Conservation (phyloP, 2,888 invertebrate genomes). For the Esperia sulphurella region DNA sequence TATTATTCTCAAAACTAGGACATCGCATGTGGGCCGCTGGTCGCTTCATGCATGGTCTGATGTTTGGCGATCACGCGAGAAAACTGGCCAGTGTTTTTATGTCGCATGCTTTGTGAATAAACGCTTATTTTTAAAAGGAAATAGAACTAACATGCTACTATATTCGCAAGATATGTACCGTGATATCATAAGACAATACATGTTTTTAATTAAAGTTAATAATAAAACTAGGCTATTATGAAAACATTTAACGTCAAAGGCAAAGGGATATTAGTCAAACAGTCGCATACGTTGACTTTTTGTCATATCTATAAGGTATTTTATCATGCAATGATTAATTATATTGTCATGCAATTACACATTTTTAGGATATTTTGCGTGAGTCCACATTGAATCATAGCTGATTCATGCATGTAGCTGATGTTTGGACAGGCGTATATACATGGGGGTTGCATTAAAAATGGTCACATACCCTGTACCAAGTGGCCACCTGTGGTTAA, state of each 20-base stretch:
- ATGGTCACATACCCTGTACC: slow-evolving; percentile 91
- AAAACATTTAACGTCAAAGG: slow-evolving; percentile 4
- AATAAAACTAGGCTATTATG: slow-evolving; percentile 1
- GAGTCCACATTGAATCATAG: slow-evolving; percentile 23
- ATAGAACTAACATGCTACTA: neutral
- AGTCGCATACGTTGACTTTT: slow-evolving; percentile 20
- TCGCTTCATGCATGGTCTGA: slow-evolving; percentile 14
- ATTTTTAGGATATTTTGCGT: slow-evolving; percentile 5
- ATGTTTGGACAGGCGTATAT: neutral
- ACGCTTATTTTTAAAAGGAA: neutral
- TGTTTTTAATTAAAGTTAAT: neutral
- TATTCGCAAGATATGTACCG: neutral
- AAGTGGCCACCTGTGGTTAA: slow-evolving; percentile 89
- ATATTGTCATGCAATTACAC: slow-evolving; percentile 22
- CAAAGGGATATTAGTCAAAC: slow-evolving; percentile 16
- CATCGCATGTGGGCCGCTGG: slow-evolving; percentile 7
- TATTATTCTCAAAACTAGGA: slow-evolving; percentile 31
- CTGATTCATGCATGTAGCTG: slow-evolving; percentile 35
- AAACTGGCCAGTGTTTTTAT: slow-evolving; percentile 7
- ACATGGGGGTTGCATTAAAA: slow-evolving; percentile 33
- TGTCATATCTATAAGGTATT: slow-evolving; percentile 13
- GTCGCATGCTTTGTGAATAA: neutral
- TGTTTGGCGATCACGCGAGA: slow-evolving; percentile 17
- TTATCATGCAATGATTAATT: slow-evolving; percentile 34
- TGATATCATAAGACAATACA: neutral